These are phyloP conservation scores for Monopterus albus DNA, from an alignment of 2,113 vertebrate species.

Conservation along the genomic window DNA sequence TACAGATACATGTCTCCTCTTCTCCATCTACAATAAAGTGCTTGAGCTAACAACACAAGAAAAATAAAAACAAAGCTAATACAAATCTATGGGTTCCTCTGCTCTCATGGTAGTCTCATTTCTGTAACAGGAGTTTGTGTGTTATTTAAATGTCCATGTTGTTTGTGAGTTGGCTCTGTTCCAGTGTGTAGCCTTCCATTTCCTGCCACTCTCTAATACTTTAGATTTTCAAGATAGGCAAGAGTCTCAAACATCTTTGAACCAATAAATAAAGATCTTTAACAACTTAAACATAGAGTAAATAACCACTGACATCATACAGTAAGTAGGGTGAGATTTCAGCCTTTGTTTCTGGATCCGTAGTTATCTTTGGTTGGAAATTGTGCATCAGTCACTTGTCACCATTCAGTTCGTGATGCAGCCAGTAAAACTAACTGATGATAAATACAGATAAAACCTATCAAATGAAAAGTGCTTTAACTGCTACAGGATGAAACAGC, in stretches of 20 bases:
- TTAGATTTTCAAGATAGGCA: conserved; percentile 56
- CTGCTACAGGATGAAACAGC: conserved; percentile 74
- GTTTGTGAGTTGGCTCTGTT: conserved; percentile 22
- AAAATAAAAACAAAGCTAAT: conserved; percentile 38
- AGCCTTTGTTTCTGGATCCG: conserved; percentile 32
- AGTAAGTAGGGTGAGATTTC: conserved; percentile 37
- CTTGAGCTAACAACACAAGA: conserved; percentile 67
- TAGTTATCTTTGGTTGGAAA: conserved; percentile 82
- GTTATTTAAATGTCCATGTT: not conserved
- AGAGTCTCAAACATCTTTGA: conserved; percentile 52
- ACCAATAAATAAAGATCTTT: conserved; percentile 82
- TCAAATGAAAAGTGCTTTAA: conserved; percentile 73
- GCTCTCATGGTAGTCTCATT: conserved; percentile 33
- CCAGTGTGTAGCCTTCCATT: conserved; percentile 13
- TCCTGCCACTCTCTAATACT: conserved; percentile 44
- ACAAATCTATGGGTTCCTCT: conserved; percentile 43
- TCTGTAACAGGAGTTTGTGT: conserved; percentile 46
- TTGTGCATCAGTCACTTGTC: conserved; percentile 53
- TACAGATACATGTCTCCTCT: not conserved
- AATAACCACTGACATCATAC: conserved; percentile 39
- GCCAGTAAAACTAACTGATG: conserved; percentile 32
- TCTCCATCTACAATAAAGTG: conserved; percentile 77
- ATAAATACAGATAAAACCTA: conserved; percentile 33
- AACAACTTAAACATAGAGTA: conserved; percentile 58
- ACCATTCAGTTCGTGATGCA: conserved; percentile 46